These are phyloP conservation scores for Brachionus asplanchnoidis DNA, from an alignment of 1,140 invertebrate species.

Conservation along the genomic window DNA sequence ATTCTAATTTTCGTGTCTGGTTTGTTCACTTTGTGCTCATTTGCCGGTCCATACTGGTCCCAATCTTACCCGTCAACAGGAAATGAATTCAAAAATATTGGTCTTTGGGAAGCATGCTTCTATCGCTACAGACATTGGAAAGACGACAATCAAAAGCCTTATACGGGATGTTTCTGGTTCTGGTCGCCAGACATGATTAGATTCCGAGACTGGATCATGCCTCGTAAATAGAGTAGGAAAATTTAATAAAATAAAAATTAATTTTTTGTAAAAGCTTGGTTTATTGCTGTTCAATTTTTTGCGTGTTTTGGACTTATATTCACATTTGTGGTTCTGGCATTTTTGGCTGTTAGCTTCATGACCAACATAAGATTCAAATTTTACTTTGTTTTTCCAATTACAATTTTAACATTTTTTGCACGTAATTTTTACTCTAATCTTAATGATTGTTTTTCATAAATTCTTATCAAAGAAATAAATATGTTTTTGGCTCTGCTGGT, in stretches of 20 bases:
- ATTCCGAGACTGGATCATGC: constrained; percentile 39
- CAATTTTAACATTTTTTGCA: constrained; percentile 34
- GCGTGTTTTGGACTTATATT: constrained; percentile 39
- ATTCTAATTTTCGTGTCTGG: constrained; percentile 20
- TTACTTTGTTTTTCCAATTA: constrained; percentile 36
- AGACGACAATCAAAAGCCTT: constrained; percentile 41
- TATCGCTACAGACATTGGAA: constrained; percentile 37
- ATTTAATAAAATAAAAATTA: background rate
- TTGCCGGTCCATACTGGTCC: constrained; percentile 40
- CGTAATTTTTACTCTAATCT: background rate
- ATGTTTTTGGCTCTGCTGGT: constrained; percentile 39
- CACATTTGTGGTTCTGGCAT: constrained; percentile 10
- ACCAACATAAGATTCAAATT: constrained; percentile 35
- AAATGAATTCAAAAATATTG: constrained; percentile 41
- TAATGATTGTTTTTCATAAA: background rate
- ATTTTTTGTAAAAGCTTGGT: constrained; percentile 28
- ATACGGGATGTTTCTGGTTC: constrained; percentile 40
- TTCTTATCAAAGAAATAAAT: constrained; percentile 4
- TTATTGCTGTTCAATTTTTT: constrained; percentile 40
- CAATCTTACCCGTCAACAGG: constrained; percentile 28
- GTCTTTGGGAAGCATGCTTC: constrained; percentile 41
- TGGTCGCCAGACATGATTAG: constrained; percentile 39
- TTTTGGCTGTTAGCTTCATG: constrained; percentile 28
- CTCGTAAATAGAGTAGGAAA: background rate
- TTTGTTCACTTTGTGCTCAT: constrained; percentile 17